Conservation (phyloP, 92 coral and sea anemone genomes). For the Pocillopora grandis region DNA sequence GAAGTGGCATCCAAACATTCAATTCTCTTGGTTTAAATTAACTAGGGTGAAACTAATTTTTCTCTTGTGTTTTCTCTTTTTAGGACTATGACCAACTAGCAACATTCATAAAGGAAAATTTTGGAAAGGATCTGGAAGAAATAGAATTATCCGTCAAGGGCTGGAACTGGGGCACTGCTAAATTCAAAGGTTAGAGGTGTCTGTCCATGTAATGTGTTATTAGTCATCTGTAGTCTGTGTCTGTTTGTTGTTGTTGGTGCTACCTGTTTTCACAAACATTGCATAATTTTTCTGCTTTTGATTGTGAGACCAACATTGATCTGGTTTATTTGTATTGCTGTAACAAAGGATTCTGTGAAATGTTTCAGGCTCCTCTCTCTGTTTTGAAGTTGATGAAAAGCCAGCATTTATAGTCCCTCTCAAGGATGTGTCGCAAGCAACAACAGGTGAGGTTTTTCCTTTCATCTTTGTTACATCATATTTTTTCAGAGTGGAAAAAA, state of each 20-base stretch:
- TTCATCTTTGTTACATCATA: neutral
- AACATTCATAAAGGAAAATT: constrained; percentile 74
- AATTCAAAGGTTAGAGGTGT: constrained; percentile 71
- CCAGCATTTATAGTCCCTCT: constrained; percentile 98
- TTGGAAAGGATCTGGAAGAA: constrained; percentile 77
- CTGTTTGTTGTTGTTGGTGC: no score
- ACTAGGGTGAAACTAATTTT: neutral
- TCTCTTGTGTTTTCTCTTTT: neutral
- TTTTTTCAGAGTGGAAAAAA: neutral
- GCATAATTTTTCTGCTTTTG: no score
- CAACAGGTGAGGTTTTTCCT: constrained; percentile 67
- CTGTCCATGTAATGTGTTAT: no score
- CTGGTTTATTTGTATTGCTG: no score
- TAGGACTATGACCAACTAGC: constrained; percentile 90
- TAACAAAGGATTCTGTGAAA: neutral
- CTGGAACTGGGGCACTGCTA: constrained; percentile 99
- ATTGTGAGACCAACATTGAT: neutral
- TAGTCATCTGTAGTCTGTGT: neutral
- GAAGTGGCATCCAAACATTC: neutral
- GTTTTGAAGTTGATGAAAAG: constrained; percentile 96
- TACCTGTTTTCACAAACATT: no score
- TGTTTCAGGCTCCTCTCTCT: constrained; percentile 76
- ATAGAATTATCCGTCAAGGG: constrained; percentile 97
- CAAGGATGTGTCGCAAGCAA: constrained; percentile 96
- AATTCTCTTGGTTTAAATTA: neutral